phyloP scores from a whole-genome alignment of 2,113 vertebrate genomes.

The Syrrhaptes paradoxus region DNA sequence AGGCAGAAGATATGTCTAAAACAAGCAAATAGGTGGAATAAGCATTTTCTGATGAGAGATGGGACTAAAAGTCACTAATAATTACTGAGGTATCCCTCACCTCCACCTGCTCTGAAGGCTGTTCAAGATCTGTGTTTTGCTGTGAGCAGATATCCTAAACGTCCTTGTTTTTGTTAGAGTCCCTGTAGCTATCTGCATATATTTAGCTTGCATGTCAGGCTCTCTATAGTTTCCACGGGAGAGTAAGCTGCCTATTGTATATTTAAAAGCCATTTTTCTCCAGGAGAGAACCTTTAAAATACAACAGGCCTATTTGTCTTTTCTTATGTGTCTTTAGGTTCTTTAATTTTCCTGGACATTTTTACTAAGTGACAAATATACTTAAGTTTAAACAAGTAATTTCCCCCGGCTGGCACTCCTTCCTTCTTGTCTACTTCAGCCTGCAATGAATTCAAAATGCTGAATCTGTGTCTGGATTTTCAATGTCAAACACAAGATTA shows the following conservation, averaged over 20 bases:
- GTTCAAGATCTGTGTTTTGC: neutral
- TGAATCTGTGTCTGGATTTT: constrained; percentile 23
- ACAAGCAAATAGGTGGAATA: neutral
- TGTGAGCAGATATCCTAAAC: neutral
- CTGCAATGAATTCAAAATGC: constrained; percentile 35
- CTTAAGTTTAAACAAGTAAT: constrained; percentile 44
- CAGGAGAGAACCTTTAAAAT: constrained; percentile 14
- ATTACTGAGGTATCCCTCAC: neutral
- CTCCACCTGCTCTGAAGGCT: neutral
- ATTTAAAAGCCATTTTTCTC: constrained; percentile 47
- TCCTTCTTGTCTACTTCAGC: neutral
- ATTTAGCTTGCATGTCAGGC: neutral
- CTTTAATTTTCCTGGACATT: constrained; percentile 36
- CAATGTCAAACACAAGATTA: constrained; percentile 25
- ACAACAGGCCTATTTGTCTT: constrained; percentile 36
- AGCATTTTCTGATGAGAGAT: neutral
- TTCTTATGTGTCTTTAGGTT: constrained; percentile 5
- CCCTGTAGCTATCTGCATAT: neutral
- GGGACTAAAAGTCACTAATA: neutral
- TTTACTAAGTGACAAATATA: constrained; percentile 55
- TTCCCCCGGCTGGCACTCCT: constrained; percentile 13
- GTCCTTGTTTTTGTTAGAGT: constrained; percentile 14
- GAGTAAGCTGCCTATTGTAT: neutral
- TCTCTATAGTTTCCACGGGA: neutral
- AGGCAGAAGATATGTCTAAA: neutral